phyloP scores from a whole-genome alignment of 2,888 invertebrate genomes.

The Neoaliturus tenellus region DNA sequence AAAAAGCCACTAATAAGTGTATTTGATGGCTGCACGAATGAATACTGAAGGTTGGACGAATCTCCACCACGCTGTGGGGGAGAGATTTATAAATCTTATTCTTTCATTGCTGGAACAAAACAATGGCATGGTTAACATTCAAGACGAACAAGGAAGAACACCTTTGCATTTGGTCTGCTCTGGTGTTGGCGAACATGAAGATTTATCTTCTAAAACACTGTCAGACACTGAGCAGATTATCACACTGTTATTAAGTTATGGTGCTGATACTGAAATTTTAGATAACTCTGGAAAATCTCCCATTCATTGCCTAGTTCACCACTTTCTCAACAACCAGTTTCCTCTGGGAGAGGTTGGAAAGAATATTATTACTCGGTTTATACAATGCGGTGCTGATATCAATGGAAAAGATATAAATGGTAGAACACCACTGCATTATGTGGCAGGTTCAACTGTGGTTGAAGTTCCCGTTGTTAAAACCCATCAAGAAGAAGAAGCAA shows the following conservation, averaged over 20 bases:
- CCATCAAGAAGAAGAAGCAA: background rate
- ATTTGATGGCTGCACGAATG: background rate
- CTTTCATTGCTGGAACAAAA: background rate
- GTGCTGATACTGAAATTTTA: background rate
- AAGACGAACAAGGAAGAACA: background rate
- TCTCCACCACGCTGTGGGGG: background rate
- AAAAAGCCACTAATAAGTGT: no score
- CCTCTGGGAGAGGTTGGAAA: background rate
- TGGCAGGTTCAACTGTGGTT: background rate
- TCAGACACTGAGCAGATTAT: background rate
- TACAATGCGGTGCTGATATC: background rate
- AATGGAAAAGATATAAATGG: background rate
- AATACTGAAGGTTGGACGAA: background rate
- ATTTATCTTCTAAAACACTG: background rate
- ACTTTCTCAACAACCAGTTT: background rate
- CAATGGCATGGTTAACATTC: background rate
- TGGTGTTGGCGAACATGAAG: background rate
- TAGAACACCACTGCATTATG: background rate
- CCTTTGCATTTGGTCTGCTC: background rate
- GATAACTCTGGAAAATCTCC: background rate
- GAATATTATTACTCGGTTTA: background rate
- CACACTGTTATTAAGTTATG: background rate
- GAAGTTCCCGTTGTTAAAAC: background rate
- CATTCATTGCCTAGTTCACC: background rate
- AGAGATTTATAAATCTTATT: background rate